phyloP scores from a whole-genome alignment of 2,888 invertebrate genomes.

The Junonia oenone region DNA sequence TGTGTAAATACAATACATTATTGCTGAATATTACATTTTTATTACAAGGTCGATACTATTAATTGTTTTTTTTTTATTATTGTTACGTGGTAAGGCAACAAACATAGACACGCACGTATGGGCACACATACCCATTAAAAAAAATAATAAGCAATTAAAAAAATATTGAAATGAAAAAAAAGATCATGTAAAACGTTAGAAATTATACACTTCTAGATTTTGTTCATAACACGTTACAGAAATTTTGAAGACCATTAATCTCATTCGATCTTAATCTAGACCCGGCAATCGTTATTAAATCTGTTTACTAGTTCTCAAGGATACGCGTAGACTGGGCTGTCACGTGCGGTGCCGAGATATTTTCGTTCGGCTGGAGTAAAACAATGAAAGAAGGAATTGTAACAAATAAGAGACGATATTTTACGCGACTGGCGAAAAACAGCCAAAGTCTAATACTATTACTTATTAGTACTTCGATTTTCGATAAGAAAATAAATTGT shows the following conservation, averaged over 20 bases:
- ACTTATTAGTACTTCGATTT: no score
- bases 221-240: no score
- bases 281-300: background rate
- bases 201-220: no score
- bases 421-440: background rate
- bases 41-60: conserved; percentile 1
- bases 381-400: background rate
- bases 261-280: background rate
- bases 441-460: no score
- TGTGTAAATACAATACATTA: conserved; percentile 3
- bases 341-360: conserved; percentile 1
- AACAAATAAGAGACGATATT: background rate
- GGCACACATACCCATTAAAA: no score
- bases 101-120: no score
- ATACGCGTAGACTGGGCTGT: conserved; percentile 5
- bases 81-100: background rate
- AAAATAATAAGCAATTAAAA: no score
- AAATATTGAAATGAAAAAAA: no score
- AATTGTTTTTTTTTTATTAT: no score
- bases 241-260: no score
- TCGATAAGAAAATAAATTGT: no score
- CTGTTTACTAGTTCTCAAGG: conserved; percentile 12
- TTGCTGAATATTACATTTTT: background rate
- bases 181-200: no score
- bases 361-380: conserved; percentile 8